Conservation (phyloP, 2,797 vertebrate genomes). For the Gila robusta region DNA sequence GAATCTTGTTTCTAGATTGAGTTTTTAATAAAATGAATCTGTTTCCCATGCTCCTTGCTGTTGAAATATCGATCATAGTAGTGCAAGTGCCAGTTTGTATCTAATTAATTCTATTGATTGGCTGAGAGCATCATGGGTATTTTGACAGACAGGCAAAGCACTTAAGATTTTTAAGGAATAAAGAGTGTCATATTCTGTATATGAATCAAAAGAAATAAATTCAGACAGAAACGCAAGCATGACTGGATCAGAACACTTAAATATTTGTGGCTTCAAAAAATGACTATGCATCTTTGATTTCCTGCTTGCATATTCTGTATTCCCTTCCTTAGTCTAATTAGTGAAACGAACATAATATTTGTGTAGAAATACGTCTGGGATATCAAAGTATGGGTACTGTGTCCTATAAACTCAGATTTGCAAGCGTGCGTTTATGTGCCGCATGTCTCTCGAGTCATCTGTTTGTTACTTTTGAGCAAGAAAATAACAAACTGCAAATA, state of each 20-base stretch:
- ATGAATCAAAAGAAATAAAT: slow-evolving; percentile 5
- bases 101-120: slow-evolving; percentile 77
- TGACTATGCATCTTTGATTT: slow-evolving; percentile 36
- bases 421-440: slow-evolving; percentile 12
- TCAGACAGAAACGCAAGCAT: not conserved
- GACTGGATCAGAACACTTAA: not conserved
- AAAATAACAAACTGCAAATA: slow-evolving; percentile 47
- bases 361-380: slow-evolving; percentile 51
- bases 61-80: slow-evolving; percentile 74
- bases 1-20: slow-evolving; percentile 74
- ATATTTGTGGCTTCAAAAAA: slow-evolving; percentile 31
- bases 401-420: slow-evolving; percentile 34
- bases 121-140: slow-evolving; percentile 45
- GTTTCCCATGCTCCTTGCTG: slow-evolving; percentile 69
- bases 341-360: slow-evolving; percentile 55
- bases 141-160: slow-evolving; percentile 16
- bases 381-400: slow-evolving; percentile 44
- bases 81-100: slow-evolving; percentile 73
- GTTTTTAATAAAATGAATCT: slow-evolving; percentile 72
- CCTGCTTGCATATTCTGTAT: slow-evolving; percentile 23
- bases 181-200: slow-evolving; percentile 22
- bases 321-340: slow-evolving; percentile 55
- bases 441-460: slow-evolving; percentile 24
- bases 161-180: slow-evolving; percentile 16
- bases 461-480: slow-evolving; percentile 39